A percentile compares a stretch with the other conserved stretches of the same genome.
Conservation (phyloP, 2,888 invertebrate genomes). For the Maniola hyperantus region DNA sequence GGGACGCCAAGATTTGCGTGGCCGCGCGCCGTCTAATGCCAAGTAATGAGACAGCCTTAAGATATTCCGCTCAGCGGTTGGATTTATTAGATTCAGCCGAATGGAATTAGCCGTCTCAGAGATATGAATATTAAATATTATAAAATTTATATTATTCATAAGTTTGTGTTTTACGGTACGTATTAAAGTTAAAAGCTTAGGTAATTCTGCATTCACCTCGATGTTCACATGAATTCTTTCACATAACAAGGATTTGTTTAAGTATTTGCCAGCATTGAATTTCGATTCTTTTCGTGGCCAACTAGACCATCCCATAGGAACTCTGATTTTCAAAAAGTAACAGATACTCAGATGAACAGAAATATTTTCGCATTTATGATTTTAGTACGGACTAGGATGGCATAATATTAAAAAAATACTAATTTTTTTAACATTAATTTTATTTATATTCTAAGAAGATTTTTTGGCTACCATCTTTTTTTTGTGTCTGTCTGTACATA, state of each 20-base stretch:
- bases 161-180: constrained; percentile 1
- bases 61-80: constrained; percentile 68
- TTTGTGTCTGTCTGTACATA: not conserved
- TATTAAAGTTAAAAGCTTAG: constrained; percentile 1
- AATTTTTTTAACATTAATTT: not conserved
- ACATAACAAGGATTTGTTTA: not conserved
- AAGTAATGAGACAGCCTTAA: constrained; percentile 79
- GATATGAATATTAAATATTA: constrained; percentile 37
- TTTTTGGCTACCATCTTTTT: not conserved
- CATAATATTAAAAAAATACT: not conserved
- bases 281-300: too few species aligned
- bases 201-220: not conserved
- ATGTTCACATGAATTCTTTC: not conserved
- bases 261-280: not conserved
- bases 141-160: constrained; percentile 4
- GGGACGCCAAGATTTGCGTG: constrained; percentile 78
- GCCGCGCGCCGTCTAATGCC: constrained; percentile 75
- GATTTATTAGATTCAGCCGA: constrained; percentile 76
- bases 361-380: too few species aligned
- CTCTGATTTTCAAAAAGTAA: too few species aligned
- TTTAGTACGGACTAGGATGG: too few species aligned
- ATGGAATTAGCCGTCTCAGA: constrained; percentile 66
- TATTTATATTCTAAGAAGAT: not conserved
- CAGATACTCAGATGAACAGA: too few species aligned
- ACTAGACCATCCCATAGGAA: too few species aligned